These are phyloP conservation scores for Drosophila eugracilis DNA, from an alignment of 1,140 invertebrate species.

Conservation along the genomic window DNA sequence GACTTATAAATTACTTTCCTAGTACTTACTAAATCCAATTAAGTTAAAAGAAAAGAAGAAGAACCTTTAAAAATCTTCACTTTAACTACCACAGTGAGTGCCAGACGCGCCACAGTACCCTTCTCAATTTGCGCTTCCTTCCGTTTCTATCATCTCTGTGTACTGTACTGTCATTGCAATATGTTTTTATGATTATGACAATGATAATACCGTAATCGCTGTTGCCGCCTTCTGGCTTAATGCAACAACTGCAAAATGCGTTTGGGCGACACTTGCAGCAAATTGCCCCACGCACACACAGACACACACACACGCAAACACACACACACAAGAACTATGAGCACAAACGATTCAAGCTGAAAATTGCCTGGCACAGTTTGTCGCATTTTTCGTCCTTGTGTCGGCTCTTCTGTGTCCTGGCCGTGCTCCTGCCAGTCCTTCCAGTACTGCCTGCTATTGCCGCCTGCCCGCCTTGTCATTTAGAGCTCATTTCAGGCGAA, in stretches of 20 bases:
- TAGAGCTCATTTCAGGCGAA: constrained; percentile 66
- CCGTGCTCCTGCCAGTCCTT: not conserved
- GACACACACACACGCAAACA: constrained; percentile 7
- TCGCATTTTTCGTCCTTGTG: constrained; percentile 56
- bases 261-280: constrained; percentile 74
- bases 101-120: constrained; percentile 4
- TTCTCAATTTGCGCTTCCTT: constrained; percentile 36
- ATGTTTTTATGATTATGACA: constrained; percentile 76
- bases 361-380: constrained; percentile 80
- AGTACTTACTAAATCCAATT: not conserved
- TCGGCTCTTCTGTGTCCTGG: not conserved
- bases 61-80: not conserved
- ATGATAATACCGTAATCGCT: constrained; percentile 70
- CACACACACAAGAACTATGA: constrained; percentile 26
- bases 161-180: constrained; percentile 23
- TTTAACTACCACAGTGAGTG: constrained; percentile 13
- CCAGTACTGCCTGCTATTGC: constrained; percentile 9
- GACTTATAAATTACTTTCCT: not conserved
- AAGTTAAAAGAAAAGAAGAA: not conserved
- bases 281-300: constrained; percentile 51
- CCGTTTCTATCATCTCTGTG: constrained; percentile 7
- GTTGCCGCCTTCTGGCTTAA: constrained; percentile 53
- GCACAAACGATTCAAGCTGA: constrained; percentile 74
- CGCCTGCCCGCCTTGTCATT: constrained; percentile 61
- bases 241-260: constrained; percentile 78